These are phyloP conservation scores for Brienomyrus longianalis DNA, from an alignment of 2,113 vertebrate species.

Conservation along the genomic window DNA sequence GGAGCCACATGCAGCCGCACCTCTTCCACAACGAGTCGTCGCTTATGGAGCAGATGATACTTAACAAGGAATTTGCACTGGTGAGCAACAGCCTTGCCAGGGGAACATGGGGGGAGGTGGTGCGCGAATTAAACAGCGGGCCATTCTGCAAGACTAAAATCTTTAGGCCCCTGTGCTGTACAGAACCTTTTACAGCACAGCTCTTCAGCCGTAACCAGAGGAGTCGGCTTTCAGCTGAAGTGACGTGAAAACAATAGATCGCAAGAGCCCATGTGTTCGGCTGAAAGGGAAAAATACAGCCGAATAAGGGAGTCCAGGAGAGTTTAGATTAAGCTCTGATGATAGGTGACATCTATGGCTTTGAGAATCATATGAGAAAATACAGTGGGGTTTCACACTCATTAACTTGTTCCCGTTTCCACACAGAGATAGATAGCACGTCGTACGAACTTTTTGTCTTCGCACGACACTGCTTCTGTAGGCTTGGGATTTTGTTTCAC, in stretches of 20 bases:
- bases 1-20: slow-evolving; percentile 98
- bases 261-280: not conserved
- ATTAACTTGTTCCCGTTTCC: slow-evolving; percentile 6
- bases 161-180: not conserved
- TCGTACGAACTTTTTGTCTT: not conserved
- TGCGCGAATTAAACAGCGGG: not conserved
- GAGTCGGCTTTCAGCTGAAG: not conserved
- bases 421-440: not conserved
- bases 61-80: slow-evolving; percentile 96
- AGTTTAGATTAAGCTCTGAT: not conserved
- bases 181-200: not conserved
- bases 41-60: slow-evolving; percentile 93
- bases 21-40: slow-evolving; percentile 96
- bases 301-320: not conserved
- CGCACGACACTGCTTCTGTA: not conserved
- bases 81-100: slow-evolving; percentile 58
- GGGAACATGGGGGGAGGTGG: not conserved
- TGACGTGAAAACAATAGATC: not conserved
- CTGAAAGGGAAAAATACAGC: not conserved
- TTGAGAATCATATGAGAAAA: not conserved
- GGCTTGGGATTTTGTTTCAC: not conserved
- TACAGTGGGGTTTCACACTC: not conserved
- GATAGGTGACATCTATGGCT: not conserved
- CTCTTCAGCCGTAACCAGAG: not conserved
- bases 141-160: not conserved